These are phyloP conservation scores for Lacerta agilis DNA, from an alignment of 2,797 vertebrate genomes.

Conservation along the genomic window DNA sequence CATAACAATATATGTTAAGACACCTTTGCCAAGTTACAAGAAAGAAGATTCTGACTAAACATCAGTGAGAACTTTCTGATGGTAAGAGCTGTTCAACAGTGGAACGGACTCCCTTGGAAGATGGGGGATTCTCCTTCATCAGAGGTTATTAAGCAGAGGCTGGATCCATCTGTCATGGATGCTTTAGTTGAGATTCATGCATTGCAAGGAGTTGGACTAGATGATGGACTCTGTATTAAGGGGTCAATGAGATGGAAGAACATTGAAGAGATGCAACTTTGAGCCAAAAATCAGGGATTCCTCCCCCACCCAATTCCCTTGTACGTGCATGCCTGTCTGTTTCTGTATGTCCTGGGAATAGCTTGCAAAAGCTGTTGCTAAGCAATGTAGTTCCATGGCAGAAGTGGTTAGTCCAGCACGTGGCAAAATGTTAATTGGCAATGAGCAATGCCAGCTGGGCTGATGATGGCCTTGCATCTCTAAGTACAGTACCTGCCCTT, in stretches of 20 bases:
- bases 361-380: neutral
- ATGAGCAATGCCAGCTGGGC: constrained; percentile 2
- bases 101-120: no score
- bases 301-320: neutral
- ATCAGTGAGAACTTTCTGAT: no score
- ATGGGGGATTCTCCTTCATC: no score
- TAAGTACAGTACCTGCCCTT: neutral
- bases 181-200: no score
- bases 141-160: no score
- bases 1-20: no score
- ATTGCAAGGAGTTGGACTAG: no score
- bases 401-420: neutral
- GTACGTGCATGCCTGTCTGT: neutral
- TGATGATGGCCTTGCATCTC: neutral
- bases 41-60: no score
- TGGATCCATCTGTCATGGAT: no score
- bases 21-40: no score
- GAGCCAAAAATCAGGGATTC: neutral
- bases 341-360: neutral
- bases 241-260: neutral
- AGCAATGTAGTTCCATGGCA: neutral
- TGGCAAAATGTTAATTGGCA: constrained; percentile 17
- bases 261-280: neutral
- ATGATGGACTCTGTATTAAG: neutral
- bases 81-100: no score